A percentile compares a stretch with the other conserved stretches of the same genome.
These are phyloP conservation scores for Acleris literana DNA, from an alignment of 2,888 invertebrate genomes.

Conservation along the genomic window DNA sequence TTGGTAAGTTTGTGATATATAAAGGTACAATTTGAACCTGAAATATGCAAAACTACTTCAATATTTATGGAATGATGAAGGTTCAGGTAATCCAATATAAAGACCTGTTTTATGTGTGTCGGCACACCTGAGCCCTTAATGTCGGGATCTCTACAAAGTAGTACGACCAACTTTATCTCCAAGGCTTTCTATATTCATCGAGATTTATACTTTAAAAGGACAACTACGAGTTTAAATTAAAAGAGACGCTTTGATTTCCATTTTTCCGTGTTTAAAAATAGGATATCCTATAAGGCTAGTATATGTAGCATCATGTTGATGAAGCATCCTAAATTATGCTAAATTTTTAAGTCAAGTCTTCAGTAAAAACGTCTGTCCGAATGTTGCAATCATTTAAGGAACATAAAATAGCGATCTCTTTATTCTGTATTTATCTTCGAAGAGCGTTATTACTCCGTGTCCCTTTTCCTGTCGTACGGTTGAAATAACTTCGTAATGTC, in stretches of 20 bases:
- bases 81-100: conserved; percentile 21
- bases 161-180: conserved; percentile 20
- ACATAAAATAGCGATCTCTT: conserved; percentile 3
- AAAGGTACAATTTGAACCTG: background rate
- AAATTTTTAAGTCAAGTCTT: too few species aligned
- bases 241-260: too few species aligned
- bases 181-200: conserved; percentile 1
- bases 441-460: conserved; percentile 5
- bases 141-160: conserved; percentile 23
- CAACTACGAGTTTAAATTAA: too few species aligned
- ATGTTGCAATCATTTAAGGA: too few species aligned
- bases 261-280: too few species aligned
- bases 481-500: conserved; percentile 7
- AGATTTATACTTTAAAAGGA: too few species aligned
- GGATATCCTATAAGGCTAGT: too few species aligned
- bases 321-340: too few species aligned
- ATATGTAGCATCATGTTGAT: too few species aligned
- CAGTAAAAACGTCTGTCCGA: too few species aligned
- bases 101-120: conserved; percentile 24
- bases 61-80: conserved; percentile 25
- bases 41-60: background rate
- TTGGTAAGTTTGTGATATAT: too few species aligned
- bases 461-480: conserved; percentile 5
- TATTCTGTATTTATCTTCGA: conserved; percentile 8
- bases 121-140: conserved; percentile 35